These are phyloP conservation scores for Acanthococcus lagerstroemiae DNA, from an alignment of 2,888 invertebrate species.

Conservation along the genomic window DNA sequence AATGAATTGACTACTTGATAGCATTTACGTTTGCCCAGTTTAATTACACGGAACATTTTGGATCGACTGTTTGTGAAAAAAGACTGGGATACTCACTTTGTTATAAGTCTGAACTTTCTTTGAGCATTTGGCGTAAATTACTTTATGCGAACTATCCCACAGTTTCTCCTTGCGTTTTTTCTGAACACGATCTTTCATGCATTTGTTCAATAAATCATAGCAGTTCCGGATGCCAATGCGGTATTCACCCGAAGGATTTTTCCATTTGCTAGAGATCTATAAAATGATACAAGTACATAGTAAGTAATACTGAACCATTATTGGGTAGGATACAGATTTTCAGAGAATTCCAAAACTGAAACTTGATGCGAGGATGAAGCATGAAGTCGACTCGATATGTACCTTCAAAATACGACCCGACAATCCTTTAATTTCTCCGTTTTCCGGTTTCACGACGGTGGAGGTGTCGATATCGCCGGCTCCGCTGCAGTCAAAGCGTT, in stretches of 20 bases:
- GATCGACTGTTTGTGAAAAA: too few relatives aligned
- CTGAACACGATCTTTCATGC: slow-evolving; percentile 68
- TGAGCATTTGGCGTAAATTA: slow-evolving; percentile 41
- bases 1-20: too few relatives aligned
- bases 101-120: slow-evolving; percentile 18
- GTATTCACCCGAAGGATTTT: slow-evolving; percentile 72
- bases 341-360: neutral
- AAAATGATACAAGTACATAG: neutral
- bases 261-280: slow-evolving; percentile 71
- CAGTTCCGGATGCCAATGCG: slow-evolving; percentile 79
- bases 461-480: slow-evolving; percentile 93
- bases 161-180: slow-evolving; percentile 66
- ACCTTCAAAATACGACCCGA: slow-evolving; percentile 84
- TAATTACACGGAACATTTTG: too few relatives aligned
- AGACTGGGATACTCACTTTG: too few relatives aligned
- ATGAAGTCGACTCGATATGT: slow-evolving; percentile 35
- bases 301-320: too few relatives aligned
- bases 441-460: slow-evolving; percentile 55
- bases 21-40: too few relatives aligned
- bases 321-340: too few relatives aligned
- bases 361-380: neutral
- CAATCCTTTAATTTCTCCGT: slow-evolving; percentile 70
- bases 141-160: slow-evolving; percentile 79
- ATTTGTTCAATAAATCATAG: slow-evolving; percentile 62
- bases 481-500: slow-evolving; percentile 90